phyloP scores from a whole-genome alignment of 2,113 vertebrate genomes.

The Mugil cephalus region DNA sequence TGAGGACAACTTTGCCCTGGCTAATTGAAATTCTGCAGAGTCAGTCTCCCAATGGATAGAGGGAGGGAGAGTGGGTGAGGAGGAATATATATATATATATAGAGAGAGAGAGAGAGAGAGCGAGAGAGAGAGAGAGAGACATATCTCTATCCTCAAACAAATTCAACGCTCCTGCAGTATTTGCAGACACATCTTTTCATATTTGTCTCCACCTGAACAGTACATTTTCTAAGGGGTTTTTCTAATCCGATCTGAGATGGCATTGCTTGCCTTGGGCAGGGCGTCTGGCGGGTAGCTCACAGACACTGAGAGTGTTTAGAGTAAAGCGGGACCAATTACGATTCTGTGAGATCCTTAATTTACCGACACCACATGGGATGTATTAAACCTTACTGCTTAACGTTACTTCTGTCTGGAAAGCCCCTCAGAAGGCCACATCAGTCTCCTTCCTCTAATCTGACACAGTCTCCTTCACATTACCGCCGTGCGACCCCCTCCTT shows the following conservation, averaged over 20 bases:
- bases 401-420: constrained; percentile 20
- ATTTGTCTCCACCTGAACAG: constrained; percentile 51
- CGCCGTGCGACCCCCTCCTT: not conserved
- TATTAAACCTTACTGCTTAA: constrained; percentile 51
- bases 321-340: constrained; percentile 46
- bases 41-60: constrained; percentile 52
- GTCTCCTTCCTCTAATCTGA: constrained; percentile 17
- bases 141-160: constrained; percentile 48
- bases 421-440: constrained; percentile 22
- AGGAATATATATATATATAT: not conserved
- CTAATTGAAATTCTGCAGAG: constrained; percentile 73
- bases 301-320: constrained; percentile 13
- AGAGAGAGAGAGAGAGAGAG: not conserved
- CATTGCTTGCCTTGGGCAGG: constrained; percentile 26
- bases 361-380: constrained; percentile 22
- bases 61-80: not conserved
- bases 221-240: constrained; percentile 41
- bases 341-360: constrained; percentile 40
- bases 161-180: constrained; percentile 25
- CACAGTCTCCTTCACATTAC: not conserved
- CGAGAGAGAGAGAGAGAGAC: not conserved
- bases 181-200: constrained; percentile 30
- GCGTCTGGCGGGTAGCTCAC: constrained; percentile 21
- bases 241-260: constrained; percentile 59
- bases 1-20: constrained; percentile 58